These are phyloP conservation scores for Tiliacea citrago DNA, from an alignment of 2,888 invertebrate species.

Conservation along the genomic window DNA sequence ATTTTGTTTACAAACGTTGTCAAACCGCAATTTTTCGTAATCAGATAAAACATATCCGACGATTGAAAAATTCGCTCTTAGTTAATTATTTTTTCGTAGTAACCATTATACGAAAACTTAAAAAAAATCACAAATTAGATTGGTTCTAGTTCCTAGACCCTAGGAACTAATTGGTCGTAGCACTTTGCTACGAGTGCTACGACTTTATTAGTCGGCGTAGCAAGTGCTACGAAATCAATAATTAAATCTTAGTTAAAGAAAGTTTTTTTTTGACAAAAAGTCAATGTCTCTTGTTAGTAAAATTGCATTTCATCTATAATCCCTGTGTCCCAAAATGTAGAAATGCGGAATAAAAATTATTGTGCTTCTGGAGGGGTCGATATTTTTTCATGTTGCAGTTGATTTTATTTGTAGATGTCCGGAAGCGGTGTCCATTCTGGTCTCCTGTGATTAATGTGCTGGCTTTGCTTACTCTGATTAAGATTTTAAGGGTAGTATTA, in stretches of 20 bases:
- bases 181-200: conserved; percentile 38
- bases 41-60: background rate
- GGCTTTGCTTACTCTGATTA: conserved; percentile 63
- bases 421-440: conserved; percentile 72
- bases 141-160: too few relatives aligned
- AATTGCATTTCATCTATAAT: background rate
- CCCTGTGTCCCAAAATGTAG: conserved; percentile 59
- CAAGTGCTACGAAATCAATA: conserved; percentile 25
- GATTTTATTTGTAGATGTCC: conserved; percentile 73
- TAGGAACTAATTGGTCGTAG: conserved; percentile 37
- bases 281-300: background rate
- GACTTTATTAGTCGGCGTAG: conserved; percentile 34
- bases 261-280: too few relatives aligned
- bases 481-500: conserved; percentile 66
- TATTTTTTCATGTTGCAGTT: conserved; percentile 71
- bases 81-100: background rate
- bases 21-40: background rate
- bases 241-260: background rate
- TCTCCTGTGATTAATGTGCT: conserved; percentile 72
- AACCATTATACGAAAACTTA: background rate
- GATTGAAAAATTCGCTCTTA: background rate
- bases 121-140: too few relatives aligned
- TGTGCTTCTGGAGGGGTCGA: conserved; percentile 73
- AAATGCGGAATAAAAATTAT: conserved; percentile 74
- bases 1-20: background rate